phyloP scores from a whole-genome alignment of 2,888 invertebrate genomes.

The Steromphala cineraria region DNA sequence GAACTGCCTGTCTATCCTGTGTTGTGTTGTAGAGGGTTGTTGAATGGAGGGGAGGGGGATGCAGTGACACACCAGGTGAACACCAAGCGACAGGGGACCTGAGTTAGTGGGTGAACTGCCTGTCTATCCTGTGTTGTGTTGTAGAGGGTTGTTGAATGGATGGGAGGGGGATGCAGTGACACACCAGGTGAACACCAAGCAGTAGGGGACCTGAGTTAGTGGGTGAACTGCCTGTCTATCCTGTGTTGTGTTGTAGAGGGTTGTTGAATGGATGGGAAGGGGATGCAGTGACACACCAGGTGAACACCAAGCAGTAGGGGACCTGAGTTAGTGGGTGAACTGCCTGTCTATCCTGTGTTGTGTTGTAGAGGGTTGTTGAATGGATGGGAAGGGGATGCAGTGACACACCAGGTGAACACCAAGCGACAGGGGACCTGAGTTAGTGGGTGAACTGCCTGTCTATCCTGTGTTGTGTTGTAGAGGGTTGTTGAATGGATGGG shows the following conservation, averaged over 20 bases:
- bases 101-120: slow-evolving; percentile 71
- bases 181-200: slow-evolving; percentile 57
- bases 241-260: neutral
- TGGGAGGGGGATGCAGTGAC: neutral
- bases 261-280: neutral
- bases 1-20: no score
- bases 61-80: slow-evolving; percentile 24
- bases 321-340: slow-evolving; percentile 79
- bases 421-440: slow-evolving; percentile 81
- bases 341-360: no score
- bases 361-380: neutral
- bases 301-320: slow-evolving; percentile 77
- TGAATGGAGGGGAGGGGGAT: neutral
- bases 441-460: slow-evolving; percentile 73
- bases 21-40: neutral
- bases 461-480: neutral
- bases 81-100: slow-evolving; percentile 79
- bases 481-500: neutral
- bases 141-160: neutral
- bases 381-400: neutral
- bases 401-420: slow-evolving; percentile 40
- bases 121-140: no score
- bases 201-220: slow-evolving; percentile 81
- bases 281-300: neutral
- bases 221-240: slow-evolving; percentile 59